Evolutionary conservation across 2,888 invertebrate genomes (phyloP).

Genomic region (Hirtodrosophila histrioides): DNA sequence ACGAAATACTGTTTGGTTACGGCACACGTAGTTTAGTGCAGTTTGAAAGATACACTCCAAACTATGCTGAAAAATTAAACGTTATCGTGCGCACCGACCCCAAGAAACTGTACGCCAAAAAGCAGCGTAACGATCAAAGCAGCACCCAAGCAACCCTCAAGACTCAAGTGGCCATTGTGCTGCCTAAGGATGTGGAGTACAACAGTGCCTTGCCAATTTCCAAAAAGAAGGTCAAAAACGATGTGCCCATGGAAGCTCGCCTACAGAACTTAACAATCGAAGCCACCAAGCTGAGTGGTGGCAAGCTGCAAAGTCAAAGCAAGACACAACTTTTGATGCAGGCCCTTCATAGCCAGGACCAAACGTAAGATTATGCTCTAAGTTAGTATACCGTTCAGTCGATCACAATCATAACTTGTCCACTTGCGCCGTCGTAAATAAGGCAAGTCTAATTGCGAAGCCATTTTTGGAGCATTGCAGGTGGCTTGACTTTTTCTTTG

Average conservation of each 20-base stretch:
- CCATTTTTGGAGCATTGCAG: too few species aligned
- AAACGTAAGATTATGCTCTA: constrained; percentile 83
- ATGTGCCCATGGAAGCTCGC: constrained; percentile 91
- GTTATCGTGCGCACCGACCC: constrained; percentile 82
- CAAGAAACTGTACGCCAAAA: constrained; percentile 67
- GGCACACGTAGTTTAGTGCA: constrained; percentile 86
- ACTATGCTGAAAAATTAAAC: constrained; percentile 86
- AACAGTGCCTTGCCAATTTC: constrained; percentile 71
- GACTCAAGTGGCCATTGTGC: constrained; percentile 71
- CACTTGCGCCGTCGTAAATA: too few species aligned
- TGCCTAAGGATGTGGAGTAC: constrained; percentile 77
- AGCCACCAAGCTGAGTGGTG: constrained; percentile 76
- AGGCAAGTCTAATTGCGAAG: too few species aligned
- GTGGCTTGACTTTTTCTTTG: too few species aligned
- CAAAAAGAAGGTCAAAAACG: constrained; percentile 77
- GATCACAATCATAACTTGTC: too few species aligned
- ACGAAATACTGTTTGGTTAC: constrained; percentile 86
- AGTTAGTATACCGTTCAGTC: too few species aligned
- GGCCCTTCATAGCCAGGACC: constrained; percentile 94
- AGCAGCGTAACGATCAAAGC: constrained; percentile 47
- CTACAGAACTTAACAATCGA: constrained; percentile 91
- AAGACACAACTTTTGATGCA: constrained; percentile 92
- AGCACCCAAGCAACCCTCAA: constrained; percentile 66
- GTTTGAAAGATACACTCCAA: constrained; percentile 87
- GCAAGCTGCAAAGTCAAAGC: constrained; percentile 88